Base-by-base conservation (phyloP, 1,140 invertebrate genomes). In the Drosophila pallidifrons region DNA sequence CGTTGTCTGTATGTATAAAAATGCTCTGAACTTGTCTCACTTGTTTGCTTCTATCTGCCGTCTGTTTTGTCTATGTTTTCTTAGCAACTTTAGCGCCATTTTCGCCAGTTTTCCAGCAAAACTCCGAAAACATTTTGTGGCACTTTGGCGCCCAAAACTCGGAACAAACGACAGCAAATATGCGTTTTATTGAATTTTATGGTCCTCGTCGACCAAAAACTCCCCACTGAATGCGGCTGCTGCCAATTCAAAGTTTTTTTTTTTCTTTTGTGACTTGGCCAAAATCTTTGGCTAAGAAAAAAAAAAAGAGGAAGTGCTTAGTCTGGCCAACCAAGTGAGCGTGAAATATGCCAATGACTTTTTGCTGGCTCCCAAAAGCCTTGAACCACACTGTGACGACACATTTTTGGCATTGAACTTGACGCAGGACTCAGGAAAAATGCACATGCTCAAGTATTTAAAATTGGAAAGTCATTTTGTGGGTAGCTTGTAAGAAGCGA, bases 181-280 rank as follows among this genome's bases (percentile, higher is more conserved):
- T 88, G 85, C 85, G 85, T 89, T 88, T 88, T 88, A 88, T 89
- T 89, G 85, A 89, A 89, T 89, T 83, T 89, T 89, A 89, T 83
- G 81, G 81, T 81, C 71, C 68, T 52, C 51, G 67, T 49, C 77
- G 59, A 32, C 13, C 0, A 8, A 16, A 38, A 16, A 45, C 65
- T 70, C 16, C 54, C 75, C 57, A 67, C 63, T 67, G 49, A 58
- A 57, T 58, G 71, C 52, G 46, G 16, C 46, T 68, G 16, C 46
- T 68, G 82, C 49, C 79, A 70, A 81, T 65, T 69, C 46, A 49
- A 69, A 70, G 57, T 68, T 73, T 66, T 51, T 63, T 63, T 57
- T n/a, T 38, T 51, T 30, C 38, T 54, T 60, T 35, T 41, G 30
- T 51, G 49, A 47, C 59, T 38, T 47, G 60, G 58, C 67, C 67